phyloP scores from a whole-genome alignment of 2,797 vertebrate species.

The Amblyraja radiata region DNA sequence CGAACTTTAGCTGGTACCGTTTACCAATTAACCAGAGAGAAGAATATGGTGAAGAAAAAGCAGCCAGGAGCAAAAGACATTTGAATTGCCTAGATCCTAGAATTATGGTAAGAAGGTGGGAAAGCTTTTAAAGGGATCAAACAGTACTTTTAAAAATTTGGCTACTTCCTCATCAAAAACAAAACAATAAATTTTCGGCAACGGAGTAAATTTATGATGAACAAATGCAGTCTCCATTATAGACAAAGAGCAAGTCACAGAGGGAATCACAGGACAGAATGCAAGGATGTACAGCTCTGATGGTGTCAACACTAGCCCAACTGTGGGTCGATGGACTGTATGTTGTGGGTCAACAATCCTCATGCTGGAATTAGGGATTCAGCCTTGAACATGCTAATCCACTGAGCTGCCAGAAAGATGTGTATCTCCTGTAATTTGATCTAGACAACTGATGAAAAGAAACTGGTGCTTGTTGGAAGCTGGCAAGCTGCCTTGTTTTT shows the following conservation, averaged over 20 bases:
- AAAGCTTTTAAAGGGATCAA: background rate
- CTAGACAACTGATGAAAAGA: slow-evolving; percentile 11
- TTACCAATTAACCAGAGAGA: background rate
- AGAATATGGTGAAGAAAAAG: background rate
- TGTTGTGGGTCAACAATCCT: background rate
- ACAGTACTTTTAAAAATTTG: background rate
- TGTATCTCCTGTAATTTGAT: background rate
- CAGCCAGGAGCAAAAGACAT: background rate
- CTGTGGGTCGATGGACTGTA: background rate
- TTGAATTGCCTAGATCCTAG: background rate
- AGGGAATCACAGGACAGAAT: background rate
- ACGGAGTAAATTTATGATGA: background rate
- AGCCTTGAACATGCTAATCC: background rate
- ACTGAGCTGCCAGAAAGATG: background rate
- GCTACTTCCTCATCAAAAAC: background rate
- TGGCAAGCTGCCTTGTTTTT: background rate
- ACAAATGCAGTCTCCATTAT: background rate
- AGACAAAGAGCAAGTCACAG: background rate
- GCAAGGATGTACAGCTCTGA: background rate
- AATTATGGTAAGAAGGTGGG: background rate
- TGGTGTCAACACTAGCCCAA: background rate
- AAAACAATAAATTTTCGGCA: background rate
- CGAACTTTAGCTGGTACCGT: background rate
- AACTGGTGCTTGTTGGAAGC: background rate
- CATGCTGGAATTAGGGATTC: background rate